phyloP scores from a whole-genome alignment of 2,888 invertebrate genomes.

The Chrysopilus asiliformis region DNA sequence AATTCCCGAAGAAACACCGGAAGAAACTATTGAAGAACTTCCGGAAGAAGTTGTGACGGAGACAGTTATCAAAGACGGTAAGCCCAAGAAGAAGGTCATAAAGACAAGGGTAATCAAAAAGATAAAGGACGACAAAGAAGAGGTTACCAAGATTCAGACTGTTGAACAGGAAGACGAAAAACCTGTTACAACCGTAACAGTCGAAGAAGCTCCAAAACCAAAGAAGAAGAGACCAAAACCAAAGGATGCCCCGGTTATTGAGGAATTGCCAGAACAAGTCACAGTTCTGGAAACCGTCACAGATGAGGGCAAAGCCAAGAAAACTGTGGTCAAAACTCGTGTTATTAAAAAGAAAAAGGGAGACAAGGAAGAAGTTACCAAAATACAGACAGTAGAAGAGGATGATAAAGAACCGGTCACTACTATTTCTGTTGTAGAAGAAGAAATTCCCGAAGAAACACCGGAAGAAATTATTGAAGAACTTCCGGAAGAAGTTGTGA shows the following conservation, averaged over 20 bases:
- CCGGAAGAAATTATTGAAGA: constrained; percentile 20
- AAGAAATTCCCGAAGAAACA: constrained; percentile 13
- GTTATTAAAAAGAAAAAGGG: constrained; percentile 30
- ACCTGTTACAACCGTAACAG: constrained; percentile 26
- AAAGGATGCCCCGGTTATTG: constrained; percentile 17
- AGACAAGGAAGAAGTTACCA: constrained; percentile 30
- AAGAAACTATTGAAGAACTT: constrained; percentile 11
- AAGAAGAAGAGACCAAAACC: too few species aligned
- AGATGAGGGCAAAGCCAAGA: constrained; percentile 20
- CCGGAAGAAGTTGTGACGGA: constrained; percentile 17
- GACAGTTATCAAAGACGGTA: constrained; percentile 18
- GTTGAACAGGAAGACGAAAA: constrained; percentile 27
- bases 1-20: constrained; percentile 14
- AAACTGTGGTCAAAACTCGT: constrained; percentile 27
- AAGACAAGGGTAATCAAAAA: constrained; percentile 28
- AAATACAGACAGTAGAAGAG: constrained; percentile 33
- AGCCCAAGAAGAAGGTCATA: constrained; percentile 22
- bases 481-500: constrained; percentile 28
- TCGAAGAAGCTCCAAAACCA: constrained; percentile 14
- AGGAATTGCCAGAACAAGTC: constrained; percentile 18
- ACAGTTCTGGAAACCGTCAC: constrained; percentile 20
- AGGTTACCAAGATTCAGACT: constrained; percentile 30
- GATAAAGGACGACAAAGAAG: constrained; percentile 19
- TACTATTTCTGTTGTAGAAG: constrained; percentile 21
- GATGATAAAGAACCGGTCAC: constrained; percentile 32